These are phyloP conservation scores for Myathropa florea DNA, from an alignment of 2,888 invertebrate species.

Conservation along the genomic window DNA sequence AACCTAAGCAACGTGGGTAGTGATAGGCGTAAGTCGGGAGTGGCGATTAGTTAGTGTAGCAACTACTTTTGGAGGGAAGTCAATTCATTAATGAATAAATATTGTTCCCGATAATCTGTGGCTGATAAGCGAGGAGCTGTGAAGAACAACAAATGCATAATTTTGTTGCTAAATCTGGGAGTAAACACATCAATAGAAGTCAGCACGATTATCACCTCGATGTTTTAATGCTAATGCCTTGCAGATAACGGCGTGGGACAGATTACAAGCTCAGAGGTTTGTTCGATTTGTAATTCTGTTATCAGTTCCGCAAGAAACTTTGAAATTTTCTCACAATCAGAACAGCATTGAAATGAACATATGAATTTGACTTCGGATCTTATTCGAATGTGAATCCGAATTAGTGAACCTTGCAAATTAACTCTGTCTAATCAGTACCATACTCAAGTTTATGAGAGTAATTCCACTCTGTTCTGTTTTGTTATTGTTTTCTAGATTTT, in stretches of 20 bases:
- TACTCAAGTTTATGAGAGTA: too few relatives aligned
- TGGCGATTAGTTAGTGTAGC: neutral
- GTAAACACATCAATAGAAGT: neutral
- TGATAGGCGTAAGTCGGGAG: neutral
- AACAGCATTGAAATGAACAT: neutral
- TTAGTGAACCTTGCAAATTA: too few relatives aligned
- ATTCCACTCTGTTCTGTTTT: too few relatives aligned
- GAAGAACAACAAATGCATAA: neutral
- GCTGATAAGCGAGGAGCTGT: neutral
- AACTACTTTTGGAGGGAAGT: conserved; percentile 17
- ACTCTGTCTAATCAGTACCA: too few relatives aligned
- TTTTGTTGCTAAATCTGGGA: neutral
- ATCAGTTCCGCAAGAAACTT: neutral
- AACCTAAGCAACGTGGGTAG: conserved; percentile 38
- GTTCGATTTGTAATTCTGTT: neutral
- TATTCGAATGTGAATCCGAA: neutral
- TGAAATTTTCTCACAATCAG: neutral
- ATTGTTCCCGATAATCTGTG: neutral
- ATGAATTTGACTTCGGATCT: neutral
- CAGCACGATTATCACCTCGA: neutral
- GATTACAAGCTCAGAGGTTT: neutral
- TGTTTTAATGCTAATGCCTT: neutral
- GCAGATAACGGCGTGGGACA: neutral
- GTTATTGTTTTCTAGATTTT: too few relatives aligned
- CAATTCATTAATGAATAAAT: conserved; percentile 57